A percentile compares a stretch with the other conserved stretches of the same genome.
phyloP scores from a whole-genome alignment of 2,888 invertebrate genomes.

The Lycocerus yunnanus region DNA sequence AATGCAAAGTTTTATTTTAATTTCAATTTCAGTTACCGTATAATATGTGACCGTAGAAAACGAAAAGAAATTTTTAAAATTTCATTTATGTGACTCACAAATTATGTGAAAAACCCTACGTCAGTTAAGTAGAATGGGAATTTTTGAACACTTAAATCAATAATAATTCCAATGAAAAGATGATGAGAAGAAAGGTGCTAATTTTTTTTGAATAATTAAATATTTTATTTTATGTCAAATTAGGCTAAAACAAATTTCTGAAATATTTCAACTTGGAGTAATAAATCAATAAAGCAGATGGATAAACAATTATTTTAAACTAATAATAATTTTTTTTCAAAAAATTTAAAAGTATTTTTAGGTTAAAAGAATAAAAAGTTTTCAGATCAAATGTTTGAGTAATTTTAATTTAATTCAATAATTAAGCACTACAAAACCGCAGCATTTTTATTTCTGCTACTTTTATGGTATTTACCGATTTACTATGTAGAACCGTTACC shows the following conservation, averaged over 20 bases:
- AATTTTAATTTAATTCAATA: background rate
- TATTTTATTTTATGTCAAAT: background rate
- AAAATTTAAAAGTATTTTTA: background rate
- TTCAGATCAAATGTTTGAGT: background rate
- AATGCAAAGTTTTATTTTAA: background rate
- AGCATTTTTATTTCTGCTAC: background rate
- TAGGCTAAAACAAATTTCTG: background rate
- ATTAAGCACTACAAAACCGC: background rate
- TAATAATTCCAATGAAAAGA: no score
- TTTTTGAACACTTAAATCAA: no score
- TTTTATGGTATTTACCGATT: background rate
- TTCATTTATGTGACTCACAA: background rate
- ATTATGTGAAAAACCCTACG: background rate
- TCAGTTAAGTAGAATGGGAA: no score
- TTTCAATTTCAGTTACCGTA: background rate
- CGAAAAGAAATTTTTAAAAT: background rate
- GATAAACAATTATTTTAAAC: background rate
- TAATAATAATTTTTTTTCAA: background rate
- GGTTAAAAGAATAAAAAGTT: background rate
- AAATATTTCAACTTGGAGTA: background rate
- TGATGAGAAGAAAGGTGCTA: no score
- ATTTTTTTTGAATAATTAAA: no score
- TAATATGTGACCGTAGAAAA: background rate
- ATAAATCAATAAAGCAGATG: background rate
- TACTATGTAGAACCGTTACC: background rate